A percentile compares a stretch with the other conserved stretches of the same genome.
These are phyloP conservation scores for Scelioninae gen. 2 DNA, from an alignment of 2,888 invertebrate genomes.

Conservation along the genomic window DNA sequence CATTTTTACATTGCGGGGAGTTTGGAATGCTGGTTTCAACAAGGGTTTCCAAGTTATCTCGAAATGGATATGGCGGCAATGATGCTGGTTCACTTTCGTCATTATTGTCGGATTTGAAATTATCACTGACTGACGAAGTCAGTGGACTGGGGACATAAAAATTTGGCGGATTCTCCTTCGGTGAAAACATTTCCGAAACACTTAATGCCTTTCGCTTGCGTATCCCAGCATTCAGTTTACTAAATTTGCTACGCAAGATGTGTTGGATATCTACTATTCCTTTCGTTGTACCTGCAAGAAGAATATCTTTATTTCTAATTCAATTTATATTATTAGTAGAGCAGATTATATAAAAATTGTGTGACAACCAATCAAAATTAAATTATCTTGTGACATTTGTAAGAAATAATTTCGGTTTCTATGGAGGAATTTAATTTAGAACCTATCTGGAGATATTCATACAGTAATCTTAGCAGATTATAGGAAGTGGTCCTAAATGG, in stretches of 20 bases:
- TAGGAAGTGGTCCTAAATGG: no score
- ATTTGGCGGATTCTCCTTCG: constrained; percentile 70
- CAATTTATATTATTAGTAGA: no score
- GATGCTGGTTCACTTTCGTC: constrained; percentile 73
- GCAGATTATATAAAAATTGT: no score
- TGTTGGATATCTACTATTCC: constrained; percentile 81
- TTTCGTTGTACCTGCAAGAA: constrained; percentile 70
- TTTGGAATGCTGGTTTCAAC: constrained; percentile 73
- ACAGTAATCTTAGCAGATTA: no score
- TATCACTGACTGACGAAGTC: constrained; percentile 69
- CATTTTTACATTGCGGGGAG: constrained; percentile 64
- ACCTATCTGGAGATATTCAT: no score
- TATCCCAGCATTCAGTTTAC: constrained; percentile 83
- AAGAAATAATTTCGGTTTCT: no score
- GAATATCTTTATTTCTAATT: no score
- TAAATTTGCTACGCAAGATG: constrained; percentile 80
- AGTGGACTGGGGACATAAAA: constrained; percentile 84
- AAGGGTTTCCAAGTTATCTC: constrained; percentile 73
- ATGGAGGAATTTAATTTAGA: no score
- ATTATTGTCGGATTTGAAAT: constrained; percentile 63
- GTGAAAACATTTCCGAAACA: constrained; percentile 81
- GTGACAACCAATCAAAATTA: no score
- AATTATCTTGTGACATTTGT: no score
- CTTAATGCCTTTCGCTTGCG: constrained; percentile 81
- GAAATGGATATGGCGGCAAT: constrained; percentile 75